A percentile compares a stretch with the other conserved stretches of the same genome.
Evolutionary conservation across 2,888 invertebrate species (phyloP).

Genomic region (Thereva unica): DNA sequence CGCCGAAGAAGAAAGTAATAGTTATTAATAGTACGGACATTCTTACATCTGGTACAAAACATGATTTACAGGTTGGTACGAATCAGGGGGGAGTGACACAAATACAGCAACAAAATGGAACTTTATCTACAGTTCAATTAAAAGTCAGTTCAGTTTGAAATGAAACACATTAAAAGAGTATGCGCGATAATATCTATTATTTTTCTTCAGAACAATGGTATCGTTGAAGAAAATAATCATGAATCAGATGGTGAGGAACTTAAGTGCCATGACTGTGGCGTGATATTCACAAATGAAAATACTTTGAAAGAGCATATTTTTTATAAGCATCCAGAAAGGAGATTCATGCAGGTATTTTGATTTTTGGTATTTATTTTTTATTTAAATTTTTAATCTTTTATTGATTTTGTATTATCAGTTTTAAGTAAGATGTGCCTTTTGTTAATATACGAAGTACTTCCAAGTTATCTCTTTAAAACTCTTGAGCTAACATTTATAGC

Average conservation of each 20-base stretch:
- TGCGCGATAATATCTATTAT: constrained; percentile 9
- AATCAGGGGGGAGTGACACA: background rate
- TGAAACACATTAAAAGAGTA: constrained; percentile 6
- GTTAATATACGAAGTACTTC: too few relatives aligned
- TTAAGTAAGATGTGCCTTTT: constrained; percentile 15
- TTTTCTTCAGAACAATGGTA: constrained; percentile 19
- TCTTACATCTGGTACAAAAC: background rate
- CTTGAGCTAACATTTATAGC: too few relatives aligned
- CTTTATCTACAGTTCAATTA: constrained; percentile 12
- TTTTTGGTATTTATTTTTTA: background rate
- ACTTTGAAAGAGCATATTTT: constrained; percentile 46
- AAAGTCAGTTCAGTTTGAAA: constrained; percentile 18
- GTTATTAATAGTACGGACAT: constrained; percentile 16
- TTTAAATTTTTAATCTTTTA: background rate
- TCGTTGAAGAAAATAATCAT: constrained; percentile 35
- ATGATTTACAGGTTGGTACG: background rate
- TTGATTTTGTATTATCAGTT: constrained; percentile 12
- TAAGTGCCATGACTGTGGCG: constrained; percentile 46
- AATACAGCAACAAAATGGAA: constrained; percentile 6
- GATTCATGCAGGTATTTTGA: constrained; percentile 46
- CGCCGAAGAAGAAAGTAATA: constrained; percentile 25
- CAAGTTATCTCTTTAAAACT: too few relatives aligned
- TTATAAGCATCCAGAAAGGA: constrained; percentile 46
- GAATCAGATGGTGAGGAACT: constrained; percentile 43
- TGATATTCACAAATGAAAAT: constrained; percentile 45